phyloP scores from a whole-genome alignment of 37 sponge, comb jelly and placozoan genomes.

The Halisarca cf. caerulea region DNA sequence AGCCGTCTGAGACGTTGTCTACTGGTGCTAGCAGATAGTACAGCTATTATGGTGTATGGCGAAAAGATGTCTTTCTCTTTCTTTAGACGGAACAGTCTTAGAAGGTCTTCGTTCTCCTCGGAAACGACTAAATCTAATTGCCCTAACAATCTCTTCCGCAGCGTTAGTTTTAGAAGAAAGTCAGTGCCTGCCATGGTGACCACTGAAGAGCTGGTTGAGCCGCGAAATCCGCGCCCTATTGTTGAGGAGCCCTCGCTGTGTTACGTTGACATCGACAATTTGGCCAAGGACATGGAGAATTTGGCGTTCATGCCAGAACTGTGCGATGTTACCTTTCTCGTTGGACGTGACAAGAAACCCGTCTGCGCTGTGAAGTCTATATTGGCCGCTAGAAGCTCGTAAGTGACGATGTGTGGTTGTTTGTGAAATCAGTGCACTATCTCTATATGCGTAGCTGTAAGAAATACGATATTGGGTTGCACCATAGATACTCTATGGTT shows the following conservation, averaged over 20 bases:
- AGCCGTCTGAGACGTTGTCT: background rate
- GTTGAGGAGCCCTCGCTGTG: conserved; percentile 10
- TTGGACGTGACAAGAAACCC: conserved; percentile 85
- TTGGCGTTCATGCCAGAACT: conserved; percentile 89
- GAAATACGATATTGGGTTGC: too few species aligned
- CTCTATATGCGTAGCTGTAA: too few species aligned
- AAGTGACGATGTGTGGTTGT: too few species aligned
- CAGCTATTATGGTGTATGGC: conserved; percentile 8
- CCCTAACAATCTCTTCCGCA: background rate
- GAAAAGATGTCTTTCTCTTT: conserved; percentile 9
- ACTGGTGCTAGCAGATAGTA: too few species aligned
- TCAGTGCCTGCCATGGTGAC: conserved; percentile 11
- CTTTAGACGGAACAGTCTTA: conserved; percentile 3
- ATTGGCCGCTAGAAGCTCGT: conserved; percentile 92
- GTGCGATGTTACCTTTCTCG: conserved; percentile 94
- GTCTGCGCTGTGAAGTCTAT: conserved; percentile 92
- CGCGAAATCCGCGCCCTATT: background rate
- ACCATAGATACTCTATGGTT: too few species aligned
- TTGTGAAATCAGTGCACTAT: too few species aligned
- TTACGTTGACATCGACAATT: conserved; percentile 61
- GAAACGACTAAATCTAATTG: background rate
- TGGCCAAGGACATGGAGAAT: conserved; percentile 72
- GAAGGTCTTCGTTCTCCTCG: background rate
- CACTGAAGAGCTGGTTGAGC: background rate
- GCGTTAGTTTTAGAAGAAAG: background rate